Percentiles rank a stretch among this genome's conserved stretches.
phyloP scores from a whole-genome alignment of 1,140 invertebrate species.

The Laodelphax striatellus region DNA sequence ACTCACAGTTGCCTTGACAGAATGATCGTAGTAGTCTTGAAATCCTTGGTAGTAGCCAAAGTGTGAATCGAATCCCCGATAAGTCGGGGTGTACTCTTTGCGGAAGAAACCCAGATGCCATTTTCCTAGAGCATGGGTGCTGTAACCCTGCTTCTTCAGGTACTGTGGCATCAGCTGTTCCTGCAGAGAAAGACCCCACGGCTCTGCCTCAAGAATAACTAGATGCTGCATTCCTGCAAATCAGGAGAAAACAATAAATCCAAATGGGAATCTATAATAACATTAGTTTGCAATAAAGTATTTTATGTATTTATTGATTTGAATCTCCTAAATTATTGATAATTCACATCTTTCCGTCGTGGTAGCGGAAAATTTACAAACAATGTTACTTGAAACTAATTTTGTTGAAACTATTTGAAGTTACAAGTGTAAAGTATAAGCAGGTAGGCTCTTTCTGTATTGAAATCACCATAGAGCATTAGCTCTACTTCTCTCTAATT shows the following conservation, averaged over 20 bases:
- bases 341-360: too few species aligned
- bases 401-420: too few species aligned
- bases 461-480: too few species aligned
- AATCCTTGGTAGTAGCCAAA: conserved; percentile 74
- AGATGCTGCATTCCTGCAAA: conserved; percentile 64
- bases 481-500: too few species aligned
- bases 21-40: conserved; percentile 72
- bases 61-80: conserved; percentile 72
- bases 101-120: conserved; percentile 73
- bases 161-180: conserved; percentile 63
- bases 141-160: conserved; percentile 62
- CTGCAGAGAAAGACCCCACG: conserved; percentile 56
- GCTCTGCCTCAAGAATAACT: conserved; percentile 58
- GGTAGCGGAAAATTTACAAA: too few species aligned
- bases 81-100: conserved; percentile 61
- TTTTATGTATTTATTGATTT: too few species aligned
- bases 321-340: too few species aligned
- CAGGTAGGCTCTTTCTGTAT: too few species aligned
- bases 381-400: too few species aligned
- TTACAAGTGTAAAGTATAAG: too few species aligned
- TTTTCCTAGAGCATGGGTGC: conserved; percentile 79
- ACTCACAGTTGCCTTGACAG: conserved; percentile 40
- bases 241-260: not conserved
- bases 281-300: too few species aligned
- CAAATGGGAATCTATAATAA: too few species aligned